Base-by-base conservation (phyloP, 2,888 invertebrate species). In the Cremastinae sp. region DNA sequence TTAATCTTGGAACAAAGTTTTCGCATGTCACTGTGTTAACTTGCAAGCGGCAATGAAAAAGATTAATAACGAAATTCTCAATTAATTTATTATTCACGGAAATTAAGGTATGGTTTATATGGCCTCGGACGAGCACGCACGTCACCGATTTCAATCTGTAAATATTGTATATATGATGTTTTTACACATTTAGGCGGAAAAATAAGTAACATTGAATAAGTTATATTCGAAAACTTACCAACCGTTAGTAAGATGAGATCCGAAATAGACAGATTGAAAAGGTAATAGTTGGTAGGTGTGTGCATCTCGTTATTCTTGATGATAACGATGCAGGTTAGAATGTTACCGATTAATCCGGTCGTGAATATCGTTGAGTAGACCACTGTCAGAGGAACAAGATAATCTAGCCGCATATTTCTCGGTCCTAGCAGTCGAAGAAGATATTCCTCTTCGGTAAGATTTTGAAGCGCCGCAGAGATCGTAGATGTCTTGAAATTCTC, bases 271-370 rank as follows among this genome's bases (percentile, higher is more conserved):
- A 97, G 90, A 86, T 95, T 97, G 91, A 97, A 96, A 56, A 97
- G 91, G 87, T 97, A 98, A 87, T 96, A 97, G 87, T 98, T 97
- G 0, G 97, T 98, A 0, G 97, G 95, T 0, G 96, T 96, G 84
- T 96, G 96, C 94, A 98, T 94, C 5, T 94, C 93, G 0, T 93
- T 92, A 85, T 97, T 96, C 37, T 93, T 92, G 7, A 94, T 92
- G 64, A 97, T 97, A 10, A 97, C 97, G 47, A 95, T 92, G 86
- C 97, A 97, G 5, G 97, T 97, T 2, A 94, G 93, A 22, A 95
- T 90, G 86, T 97, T 97, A 1, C 97, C 97, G 55, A 95, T 90
- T 39, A 97, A 92, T 0, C 97, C 97, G 0, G 96, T 95, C 55
- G 96, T 90, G 88, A 97, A 96, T 76, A 97, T 95, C 68, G 93